These are phyloP conservation scores for Micromussa lordhowensis DNA, from an alignment of 92 coral and sea anemone genomes.

Conservation along the genomic window DNA sequence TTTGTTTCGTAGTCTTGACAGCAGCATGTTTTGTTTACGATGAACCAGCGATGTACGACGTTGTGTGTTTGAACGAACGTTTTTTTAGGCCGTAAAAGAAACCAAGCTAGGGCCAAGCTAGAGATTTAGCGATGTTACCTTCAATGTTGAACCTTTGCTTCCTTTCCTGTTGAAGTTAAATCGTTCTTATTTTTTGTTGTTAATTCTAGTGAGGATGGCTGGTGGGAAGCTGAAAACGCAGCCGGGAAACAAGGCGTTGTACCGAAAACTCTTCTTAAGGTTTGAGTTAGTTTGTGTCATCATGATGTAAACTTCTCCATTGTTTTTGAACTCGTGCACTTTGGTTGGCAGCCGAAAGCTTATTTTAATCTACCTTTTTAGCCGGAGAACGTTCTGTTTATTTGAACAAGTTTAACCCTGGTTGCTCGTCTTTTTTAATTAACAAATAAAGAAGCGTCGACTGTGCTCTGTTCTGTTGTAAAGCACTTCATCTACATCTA, in stretches of 20 bases:
- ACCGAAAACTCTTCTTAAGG: slow-evolving; percentile 94
- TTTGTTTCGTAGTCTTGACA: not conserved
- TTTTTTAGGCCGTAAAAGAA: not conserved
- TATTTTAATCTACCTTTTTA: too few relatives aligned
- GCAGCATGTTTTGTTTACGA: too few relatives aligned
- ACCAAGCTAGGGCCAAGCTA: not conserved
- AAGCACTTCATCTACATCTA: too few relatives aligned
- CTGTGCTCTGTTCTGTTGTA: too few relatives aligned
- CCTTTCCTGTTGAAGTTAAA: not conserved
- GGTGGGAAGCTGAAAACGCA: slow-evolving; percentile 97
- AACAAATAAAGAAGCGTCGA: too few relatives aligned
- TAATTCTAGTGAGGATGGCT: slow-evolving; percentile 86
- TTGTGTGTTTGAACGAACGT: not conserved
- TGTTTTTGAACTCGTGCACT: too few relatives aligned
- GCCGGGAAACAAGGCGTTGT: slow-evolving; percentile 85
- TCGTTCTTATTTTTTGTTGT: not conserved
- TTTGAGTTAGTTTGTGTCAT: not conserved
- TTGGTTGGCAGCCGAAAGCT: too few relatives aligned
- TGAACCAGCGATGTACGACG: not conserved
- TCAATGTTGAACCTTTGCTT: not conserved
- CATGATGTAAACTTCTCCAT: not conserved
- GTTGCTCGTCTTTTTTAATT: too few relatives aligned
- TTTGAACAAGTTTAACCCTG: too few relatives aligned
- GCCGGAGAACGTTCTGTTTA: too few relatives aligned
- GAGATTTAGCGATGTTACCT: not conserved